A percentile compares a stretch with the other conserved stretches of the same genome.
phyloP scores from a whole-genome alignment of 1,140 invertebrate species.

The Hermatobates lingyangjiaoensis region DNA sequence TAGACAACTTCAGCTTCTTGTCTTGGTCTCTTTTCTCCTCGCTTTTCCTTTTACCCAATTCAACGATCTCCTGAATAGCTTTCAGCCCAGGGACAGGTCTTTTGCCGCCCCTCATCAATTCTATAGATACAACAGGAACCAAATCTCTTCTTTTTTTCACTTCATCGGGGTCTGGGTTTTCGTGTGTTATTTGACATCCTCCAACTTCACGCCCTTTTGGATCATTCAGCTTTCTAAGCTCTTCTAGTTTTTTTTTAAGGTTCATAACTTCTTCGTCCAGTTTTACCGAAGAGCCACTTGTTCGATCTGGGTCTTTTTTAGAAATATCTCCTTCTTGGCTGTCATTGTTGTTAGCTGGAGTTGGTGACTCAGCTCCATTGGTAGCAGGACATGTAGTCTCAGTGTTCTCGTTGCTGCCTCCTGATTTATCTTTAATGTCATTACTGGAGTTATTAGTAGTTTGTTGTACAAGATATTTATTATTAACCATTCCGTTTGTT shows the following conservation, averaged over 20 bases:
- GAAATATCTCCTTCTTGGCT: not conserved
- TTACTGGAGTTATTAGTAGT: too few relatives aligned
- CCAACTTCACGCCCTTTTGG: conserved; percentile 2
- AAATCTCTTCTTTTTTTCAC: conserved; percentile 16
- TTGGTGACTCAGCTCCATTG: not conserved
- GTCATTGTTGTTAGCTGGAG: conserved; percentile 1
- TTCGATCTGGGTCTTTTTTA: not conserved
- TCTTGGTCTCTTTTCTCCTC: conserved; percentile 4
- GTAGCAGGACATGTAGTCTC: too few relatives aligned
- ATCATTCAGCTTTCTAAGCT: conserved; percentile 6
- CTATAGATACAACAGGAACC: conserved; percentile 19
- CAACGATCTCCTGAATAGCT: conserved; percentile 8
- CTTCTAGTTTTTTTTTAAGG: conserved; percentile 15
- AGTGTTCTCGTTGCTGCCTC: too few relatives aligned
- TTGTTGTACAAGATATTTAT: too few relatives aligned
- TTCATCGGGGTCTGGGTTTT: conserved; percentile 11
- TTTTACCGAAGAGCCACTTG: not conserved
- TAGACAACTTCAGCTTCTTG: not conserved
- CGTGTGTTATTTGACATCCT: conserved; percentile 11
- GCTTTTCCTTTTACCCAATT: conserved; percentile 1
- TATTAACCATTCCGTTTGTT: too few relatives aligned
- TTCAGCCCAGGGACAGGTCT: conserved; percentile 11
- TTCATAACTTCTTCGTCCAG: conserved; percentile 9
- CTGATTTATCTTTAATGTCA: too few relatives aligned
- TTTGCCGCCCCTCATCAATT: conserved; percentile 14